Evolutionary conservation across 1,140 invertebrate genomes (phyloP).

Genomic region (Drepana arcuata): DNA sequence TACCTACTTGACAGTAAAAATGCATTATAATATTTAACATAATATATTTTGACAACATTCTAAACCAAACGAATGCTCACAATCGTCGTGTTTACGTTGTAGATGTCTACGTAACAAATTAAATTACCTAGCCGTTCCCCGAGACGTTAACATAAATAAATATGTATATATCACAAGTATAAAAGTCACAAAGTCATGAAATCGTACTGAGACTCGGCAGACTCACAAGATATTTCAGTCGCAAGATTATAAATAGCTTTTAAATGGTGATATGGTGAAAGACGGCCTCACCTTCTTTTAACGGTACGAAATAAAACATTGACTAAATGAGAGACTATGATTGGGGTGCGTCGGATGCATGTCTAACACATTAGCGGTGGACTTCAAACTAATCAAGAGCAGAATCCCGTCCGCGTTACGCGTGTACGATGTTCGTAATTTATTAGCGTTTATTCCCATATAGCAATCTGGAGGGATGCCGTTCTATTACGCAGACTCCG

Average conservation of each 20-base stretch:
- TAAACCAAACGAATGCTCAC: too few relatives aligned
- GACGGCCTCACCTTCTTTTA: slow-evolving; percentile 1
- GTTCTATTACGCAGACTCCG: slow-evolving; percentile 70
- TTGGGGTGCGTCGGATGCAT: slow-evolving; percentile 12
- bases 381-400: slow-evolving; percentile 68
- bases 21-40: too few relatives aligned
- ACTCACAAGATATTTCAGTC: slow-evolving; percentile 10
- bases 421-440: slow-evolving; percentile 65
- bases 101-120: too few relatives aligned
- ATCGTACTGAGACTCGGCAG: too few relatives aligned
- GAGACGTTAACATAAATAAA: too few relatives aligned
- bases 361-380: slow-evolving; percentile 47
- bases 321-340: slow-evolving; percentile 2
- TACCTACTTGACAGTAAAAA: too few relatives aligned
- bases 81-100: too few relatives aligned
- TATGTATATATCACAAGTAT: too few relatives aligned
- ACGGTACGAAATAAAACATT: slow-evolving; percentile 2
- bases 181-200: too few relatives aligned
- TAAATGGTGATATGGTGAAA: slow-evolving; percentile 5
- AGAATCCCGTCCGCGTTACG: slow-evolving; percentile 46
- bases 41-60: too few relatives aligned
- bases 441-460: slow-evolving; percentile 70
- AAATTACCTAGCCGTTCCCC: too few relatives aligned
- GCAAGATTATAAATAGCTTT: slow-evolving; percentile 8
- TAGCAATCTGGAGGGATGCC: slow-evolving; percentile 66